These are phyloP conservation scores for Acinonyx jubatus DNA, from an alignment of 2,113 vertebrate species.

Conservation along the genomic window DNA sequence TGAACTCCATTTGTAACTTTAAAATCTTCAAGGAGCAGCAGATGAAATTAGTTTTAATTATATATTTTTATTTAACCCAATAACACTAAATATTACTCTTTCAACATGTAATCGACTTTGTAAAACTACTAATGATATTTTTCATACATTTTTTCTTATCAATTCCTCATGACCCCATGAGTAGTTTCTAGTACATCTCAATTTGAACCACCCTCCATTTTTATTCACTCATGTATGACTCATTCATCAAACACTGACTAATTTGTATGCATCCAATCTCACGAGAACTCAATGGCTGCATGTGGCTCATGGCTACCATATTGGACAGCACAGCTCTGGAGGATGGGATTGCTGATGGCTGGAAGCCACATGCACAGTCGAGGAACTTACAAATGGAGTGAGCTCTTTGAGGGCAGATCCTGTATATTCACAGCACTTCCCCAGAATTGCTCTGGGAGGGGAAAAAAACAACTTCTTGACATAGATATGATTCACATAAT, in stretches of 20 bases:
- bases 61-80: neutral
- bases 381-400: neutral
- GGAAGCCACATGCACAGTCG: neutral
- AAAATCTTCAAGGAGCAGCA: neutral
- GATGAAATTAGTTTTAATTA: neutral
- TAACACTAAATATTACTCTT: neutral
- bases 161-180: neutral
- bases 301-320: neutral
- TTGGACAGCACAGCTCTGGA: neutral
- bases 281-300: neutral
- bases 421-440: neutral
- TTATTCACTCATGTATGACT: neutral
- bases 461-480: neutral
- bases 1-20: neutral
- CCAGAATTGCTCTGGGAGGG: neutral
- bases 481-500: neutral
- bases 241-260: neutral
- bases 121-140: neutral
- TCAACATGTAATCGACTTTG: neutral
- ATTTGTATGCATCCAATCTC: neutral
- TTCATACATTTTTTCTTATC: neutral
- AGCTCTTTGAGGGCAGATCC: neutral
- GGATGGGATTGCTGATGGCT: neutral
- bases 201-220: neutral
- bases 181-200: neutral